phyloP scores from a whole-genome alignment of 2,888 invertebrate species.

The Baronia brevicornis region DNA sequence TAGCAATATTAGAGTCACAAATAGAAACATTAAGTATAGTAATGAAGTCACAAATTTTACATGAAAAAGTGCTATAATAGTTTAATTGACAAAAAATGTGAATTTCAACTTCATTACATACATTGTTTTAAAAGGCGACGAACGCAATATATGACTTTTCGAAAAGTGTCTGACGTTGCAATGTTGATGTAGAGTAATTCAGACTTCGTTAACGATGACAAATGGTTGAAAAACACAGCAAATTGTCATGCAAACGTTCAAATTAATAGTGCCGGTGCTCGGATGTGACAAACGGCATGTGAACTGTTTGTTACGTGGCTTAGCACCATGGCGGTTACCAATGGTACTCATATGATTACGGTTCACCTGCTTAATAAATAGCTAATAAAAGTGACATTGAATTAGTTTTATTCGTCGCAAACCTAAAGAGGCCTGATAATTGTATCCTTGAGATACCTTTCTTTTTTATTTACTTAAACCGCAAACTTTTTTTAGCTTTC shows the following conservation, averaged over 20 bases:
- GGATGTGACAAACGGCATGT: conserved; percentile 47
- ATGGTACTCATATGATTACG: conserved; percentile 24
- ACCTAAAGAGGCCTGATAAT: conserved; percentile 7
- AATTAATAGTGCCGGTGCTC: conserved; percentile 52
- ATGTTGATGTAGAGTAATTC: conserved; percentile 28
- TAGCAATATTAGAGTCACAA: conserved; percentile 2
- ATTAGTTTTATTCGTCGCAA: conserved; percentile 19
- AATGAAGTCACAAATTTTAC: conserved; percentile 23
- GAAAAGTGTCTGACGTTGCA: conserved; percentile 27
- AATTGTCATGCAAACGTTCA: conserved; percentile 52
- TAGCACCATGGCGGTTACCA: conserved; percentile 30
- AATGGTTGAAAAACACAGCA: conserved; percentile 53
- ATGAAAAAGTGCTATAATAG: conserved; percentile 22
- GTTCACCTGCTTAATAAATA: conserved; percentile 40
- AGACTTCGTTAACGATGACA: conserved; percentile 49
- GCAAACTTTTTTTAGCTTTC: too few relatives aligned
- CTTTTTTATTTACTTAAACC: conserved; percentile 11
- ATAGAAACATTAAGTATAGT: conserved; percentile 10
- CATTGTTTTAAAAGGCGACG: conserved; percentile 21
- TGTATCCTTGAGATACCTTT: conserved; percentile 11
- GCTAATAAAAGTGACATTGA: conserved; percentile 26
- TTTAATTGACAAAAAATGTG: conserved; percentile 19
- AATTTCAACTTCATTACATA: conserved; percentile 26
- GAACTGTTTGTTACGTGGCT: conserved; percentile 45
- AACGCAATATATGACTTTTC: conserved; percentile 28